Percentiles rank a stretch among this genome's conserved stretches.
phyloP scores from a whole-genome alignment of 2,888 invertebrate species.

The Lasioglossum lativentre region DNA sequence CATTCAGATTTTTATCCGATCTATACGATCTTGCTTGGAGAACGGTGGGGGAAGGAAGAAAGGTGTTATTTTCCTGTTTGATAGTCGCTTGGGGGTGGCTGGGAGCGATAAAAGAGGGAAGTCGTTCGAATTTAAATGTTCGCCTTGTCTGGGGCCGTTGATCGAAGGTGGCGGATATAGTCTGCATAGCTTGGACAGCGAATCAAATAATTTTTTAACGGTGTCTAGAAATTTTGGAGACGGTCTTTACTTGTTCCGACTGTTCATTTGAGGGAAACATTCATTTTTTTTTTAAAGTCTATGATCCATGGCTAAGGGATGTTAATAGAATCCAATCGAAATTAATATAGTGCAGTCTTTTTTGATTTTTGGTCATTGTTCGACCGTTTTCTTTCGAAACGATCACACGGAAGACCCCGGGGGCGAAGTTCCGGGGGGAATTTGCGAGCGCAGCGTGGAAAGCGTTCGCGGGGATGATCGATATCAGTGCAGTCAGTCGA shows the following conservation, averaged over 20 bases:
- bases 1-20: not conserved
- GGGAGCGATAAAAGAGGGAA: not conserved
- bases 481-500: slow-evolving; percentile 44
- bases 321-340: not conserved
- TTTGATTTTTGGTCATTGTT: not conserved
- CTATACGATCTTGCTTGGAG: not conserved
- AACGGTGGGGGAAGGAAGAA: not conserved
- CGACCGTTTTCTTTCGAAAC: not conserved
- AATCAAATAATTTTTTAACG: not conserved
- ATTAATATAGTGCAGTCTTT: not conserved
- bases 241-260: not conserved
- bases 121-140: not conserved
- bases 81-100: not conserved
- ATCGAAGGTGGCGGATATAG: not conserved
- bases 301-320: too few species aligned
- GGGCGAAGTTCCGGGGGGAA: slow-evolving; percentile 7
- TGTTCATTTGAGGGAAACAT: too few species aligned
- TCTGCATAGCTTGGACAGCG: too few species aligned
- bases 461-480: slow-evolving; percentile 42
- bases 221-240: not conserved
- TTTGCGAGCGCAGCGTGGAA: slow-evolving; percentile 13
- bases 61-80: not conserved
- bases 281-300: too few species aligned
- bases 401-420: not conserved
- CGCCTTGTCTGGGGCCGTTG: not conserved